Evolutionary conservation across 2,888 invertebrate genomes (phyloP).

Genomic region (Drosophila koepferae): DNA sequence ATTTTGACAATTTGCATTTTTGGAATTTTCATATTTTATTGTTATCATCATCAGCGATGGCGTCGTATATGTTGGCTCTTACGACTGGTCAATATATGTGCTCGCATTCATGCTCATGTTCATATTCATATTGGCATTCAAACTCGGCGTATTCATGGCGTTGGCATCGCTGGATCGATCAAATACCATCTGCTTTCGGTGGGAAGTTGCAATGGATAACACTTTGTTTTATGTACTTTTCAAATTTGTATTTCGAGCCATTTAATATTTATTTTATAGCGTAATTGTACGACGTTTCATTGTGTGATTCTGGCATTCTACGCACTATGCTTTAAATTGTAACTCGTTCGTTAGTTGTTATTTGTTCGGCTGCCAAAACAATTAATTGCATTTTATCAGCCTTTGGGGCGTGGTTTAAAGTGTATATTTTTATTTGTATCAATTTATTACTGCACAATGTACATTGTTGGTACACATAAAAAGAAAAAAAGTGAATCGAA

Average conservation of each 20-base stretch:
- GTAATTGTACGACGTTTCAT: slow-evolving; percentile 30
- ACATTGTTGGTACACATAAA: slow-evolving; percentile 4
- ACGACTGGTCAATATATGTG: slow-evolving; percentile 45
- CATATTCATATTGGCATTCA: slow-evolving; percentile 38
- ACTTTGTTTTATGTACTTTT: slow-evolving; percentile 22
- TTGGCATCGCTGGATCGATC: slow-evolving; percentile 21
- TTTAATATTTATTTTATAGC: slow-evolving; percentile 20
- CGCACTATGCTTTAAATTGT: slow-evolving; percentile 29
- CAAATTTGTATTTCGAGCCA: slow-evolving; percentile 22
- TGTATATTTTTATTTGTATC: slow-evolving; percentile 25
- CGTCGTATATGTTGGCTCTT: slow-evolving; percentile 40
- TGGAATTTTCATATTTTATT: slow-evolving; percentile 70
- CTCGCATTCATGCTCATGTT: slow-evolving; percentile 25
- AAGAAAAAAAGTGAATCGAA: slow-evolving; percentile 8
- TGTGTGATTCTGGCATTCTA: slow-evolving; percentile 19
- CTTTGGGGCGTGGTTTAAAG: slow-evolving; percentile 22
- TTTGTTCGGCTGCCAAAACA: slow-evolving; percentile 38
- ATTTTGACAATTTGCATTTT: slow-evolving; percentile 70
- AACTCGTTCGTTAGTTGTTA: slow-evolving; percentile 16
- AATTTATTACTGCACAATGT: slow-evolving; percentile 42
- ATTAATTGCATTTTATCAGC: slow-evolving; percentile 60
- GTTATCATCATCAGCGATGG: slow-evolving; percentile 53
- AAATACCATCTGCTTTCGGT: slow-evolving; percentile 25
- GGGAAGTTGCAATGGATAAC: slow-evolving; percentile 20
- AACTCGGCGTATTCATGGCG: slow-evolving; percentile 41